phyloP scores from a whole-genome alignment of 2,888 invertebrate species.

The Dione vanillae region DNA sequence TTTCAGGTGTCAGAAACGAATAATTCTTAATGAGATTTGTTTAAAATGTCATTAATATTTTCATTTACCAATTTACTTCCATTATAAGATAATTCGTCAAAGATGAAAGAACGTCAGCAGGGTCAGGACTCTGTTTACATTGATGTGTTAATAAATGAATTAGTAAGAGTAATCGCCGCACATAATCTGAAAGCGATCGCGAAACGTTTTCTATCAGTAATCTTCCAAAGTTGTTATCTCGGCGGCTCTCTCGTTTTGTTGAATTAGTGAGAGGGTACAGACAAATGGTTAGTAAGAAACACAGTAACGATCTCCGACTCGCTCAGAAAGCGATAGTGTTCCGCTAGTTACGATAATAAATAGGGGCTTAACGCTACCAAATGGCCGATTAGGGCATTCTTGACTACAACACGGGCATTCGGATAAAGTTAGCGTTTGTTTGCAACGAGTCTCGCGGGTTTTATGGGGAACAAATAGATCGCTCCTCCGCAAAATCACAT shows the following conservation, averaged over 20 bases:
- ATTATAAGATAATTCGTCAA: no score
- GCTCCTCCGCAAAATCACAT: slow-evolving; percentile 62
- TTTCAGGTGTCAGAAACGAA: no score
- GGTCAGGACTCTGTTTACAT: no score
- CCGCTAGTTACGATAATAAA: slow-evolving; percentile 70
- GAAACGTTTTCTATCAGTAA: slow-evolving; percentile 58
- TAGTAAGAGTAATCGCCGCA: no score
- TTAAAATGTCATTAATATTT: no score
- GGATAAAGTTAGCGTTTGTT: slow-evolving; percentile 77
- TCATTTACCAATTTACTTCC: no score
- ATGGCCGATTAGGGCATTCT: slow-evolving; percentile 57
- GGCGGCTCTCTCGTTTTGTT: slow-evolving; percentile 67
- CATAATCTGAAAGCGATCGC: slow-evolving; percentile 54
- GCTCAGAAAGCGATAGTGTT: slow-evolving; percentile 74
- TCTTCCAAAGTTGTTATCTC: slow-evolving; percentile 70
- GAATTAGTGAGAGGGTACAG: slow-evolving; percentile 73
- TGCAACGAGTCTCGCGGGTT: slow-evolving; percentile 70
- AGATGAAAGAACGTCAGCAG: no score
- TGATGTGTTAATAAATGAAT: no score
- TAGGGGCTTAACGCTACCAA: slow-evolving; percentile 51
- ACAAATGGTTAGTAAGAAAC: slow-evolving; percentile 51
- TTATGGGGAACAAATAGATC: slow-evolving; percentile 67
- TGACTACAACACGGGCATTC: slow-evolving; percentile 63
- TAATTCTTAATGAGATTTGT: no score
- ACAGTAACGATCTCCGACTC: slow-evolving; percentile 64